Conservation (phyloP, 2,113 vertebrate genomes). For the Fulmarus glacialis region DNA sequence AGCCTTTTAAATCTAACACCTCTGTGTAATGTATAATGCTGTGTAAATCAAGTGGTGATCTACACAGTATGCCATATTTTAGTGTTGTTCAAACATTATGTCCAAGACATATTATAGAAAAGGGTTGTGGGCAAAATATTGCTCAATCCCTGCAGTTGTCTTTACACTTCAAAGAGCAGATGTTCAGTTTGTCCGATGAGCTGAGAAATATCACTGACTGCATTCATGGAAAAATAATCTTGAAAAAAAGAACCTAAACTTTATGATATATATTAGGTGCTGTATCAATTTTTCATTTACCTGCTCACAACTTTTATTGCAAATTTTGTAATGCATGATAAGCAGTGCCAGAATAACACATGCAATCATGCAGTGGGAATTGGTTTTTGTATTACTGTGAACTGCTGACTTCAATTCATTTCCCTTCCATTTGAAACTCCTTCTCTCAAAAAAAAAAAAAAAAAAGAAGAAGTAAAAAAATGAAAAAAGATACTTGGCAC, state of each 20-base stretch:
- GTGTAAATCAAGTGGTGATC: background rate
- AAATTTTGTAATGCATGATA: background rate
- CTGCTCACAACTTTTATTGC: background rate
- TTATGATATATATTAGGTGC: background rate
- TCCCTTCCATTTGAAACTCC: background rate
- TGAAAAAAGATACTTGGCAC: background rate
- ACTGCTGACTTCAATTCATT: background rate
- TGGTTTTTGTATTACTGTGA: background rate
- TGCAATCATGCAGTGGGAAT: background rate
- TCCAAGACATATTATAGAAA: background rate
- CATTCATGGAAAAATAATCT: background rate
- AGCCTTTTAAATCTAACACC: background rate
- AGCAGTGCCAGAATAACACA: background rate
- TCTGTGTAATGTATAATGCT: background rate
- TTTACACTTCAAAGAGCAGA: constrained; percentile 58
- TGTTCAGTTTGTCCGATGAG: constrained; percentile 49
- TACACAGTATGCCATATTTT: background rate
- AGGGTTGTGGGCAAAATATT: constrained; percentile 35
- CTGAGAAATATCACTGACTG: constrained; percentile 5
- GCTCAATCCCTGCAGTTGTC: background rate
- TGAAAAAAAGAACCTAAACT: background rate
- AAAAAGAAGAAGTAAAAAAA: background rate
- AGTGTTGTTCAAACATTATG: constrained; percentile 3
- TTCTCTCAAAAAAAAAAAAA: no score
- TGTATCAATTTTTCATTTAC: background rate